Percentiles rank a stretch among this genome's conserved stretches.
phyloP scores from a whole-genome alignment of 2,888 invertebrate genomes.

The Pyrgus malvae region DNA sequence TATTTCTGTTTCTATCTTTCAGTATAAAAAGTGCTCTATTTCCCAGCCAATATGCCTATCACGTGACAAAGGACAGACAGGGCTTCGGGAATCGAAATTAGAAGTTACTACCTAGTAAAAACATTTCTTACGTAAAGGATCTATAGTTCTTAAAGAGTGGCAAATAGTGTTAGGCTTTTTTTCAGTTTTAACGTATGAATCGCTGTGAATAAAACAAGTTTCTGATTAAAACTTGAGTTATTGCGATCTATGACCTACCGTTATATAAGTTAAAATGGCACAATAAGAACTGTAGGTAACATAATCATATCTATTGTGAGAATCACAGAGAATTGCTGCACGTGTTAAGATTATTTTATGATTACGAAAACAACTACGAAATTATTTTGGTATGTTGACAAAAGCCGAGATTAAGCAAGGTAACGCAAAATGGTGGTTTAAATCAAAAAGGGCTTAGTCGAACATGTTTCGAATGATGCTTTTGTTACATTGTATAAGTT shows the following conservation, averaged over 20 bases:
- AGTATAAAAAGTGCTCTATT: no score
- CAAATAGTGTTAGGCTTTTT: background rate
- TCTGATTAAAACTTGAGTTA: background rate
- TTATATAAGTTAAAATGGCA: conserved; percentile 17
- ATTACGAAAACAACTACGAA: conserved; percentile 15
- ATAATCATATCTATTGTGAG: conserved; percentile 16
- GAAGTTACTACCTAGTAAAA: no score
- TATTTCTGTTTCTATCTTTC: no score
- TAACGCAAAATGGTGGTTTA: background rate
- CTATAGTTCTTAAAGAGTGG: no score
- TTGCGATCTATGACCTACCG: conserved; percentile 15
- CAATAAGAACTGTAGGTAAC: conserved; percentile 12
- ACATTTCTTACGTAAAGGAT: no score
- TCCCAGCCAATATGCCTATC: no score
- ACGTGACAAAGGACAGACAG: no score
- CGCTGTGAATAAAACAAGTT: background rate
- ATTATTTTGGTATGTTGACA: conserved; percentile 10
- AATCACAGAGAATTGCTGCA: conserved; percentile 18
- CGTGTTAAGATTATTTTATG: conserved; percentile 13
- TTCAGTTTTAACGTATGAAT: background rate
- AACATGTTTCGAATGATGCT: no score
- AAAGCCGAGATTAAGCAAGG: background rate
- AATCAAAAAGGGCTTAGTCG: background rate
- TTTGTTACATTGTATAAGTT: no score
- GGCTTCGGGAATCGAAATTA: no score